Base-by-base conservation (phyloP, 2,888 invertebrate genomes). In the Tiphia femorata region DNA sequence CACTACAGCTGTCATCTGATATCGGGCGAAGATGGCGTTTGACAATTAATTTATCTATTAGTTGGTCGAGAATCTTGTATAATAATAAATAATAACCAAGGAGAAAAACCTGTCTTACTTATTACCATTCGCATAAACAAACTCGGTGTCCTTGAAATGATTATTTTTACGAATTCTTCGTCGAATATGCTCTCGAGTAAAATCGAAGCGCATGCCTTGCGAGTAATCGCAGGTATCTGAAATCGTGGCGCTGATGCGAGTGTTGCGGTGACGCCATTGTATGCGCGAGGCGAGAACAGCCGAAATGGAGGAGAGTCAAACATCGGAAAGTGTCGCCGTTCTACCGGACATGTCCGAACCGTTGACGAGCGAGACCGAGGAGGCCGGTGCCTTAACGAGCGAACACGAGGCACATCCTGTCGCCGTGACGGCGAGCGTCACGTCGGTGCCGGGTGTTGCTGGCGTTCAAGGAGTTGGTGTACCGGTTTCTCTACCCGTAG, bases 401-500 rank as follows among this genome's bases (percentile, higher is more conserved):
- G 81, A 77, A 41, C 79, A 79, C 76, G 77, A 77, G 75, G 79
- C 78, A 64, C 81, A 80, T 70, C 79, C 83, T 48, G 83, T 83
- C 44, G 75, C 82, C 61, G 78, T 78, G 42, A 70, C 74, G 53
- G 74, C 81, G 33, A 79, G 72, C 58, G 79, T 79, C 40, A 64
- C 80, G 35, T 60, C 78, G 37, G 67, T 85, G 84, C 51, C 86
- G 85, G 48, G 88, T 85, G 68, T 88, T 29, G 25, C 76, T 20
- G 56, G 86, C 86, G 67, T 86, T 86, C 63, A 86, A 85, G 47
- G 88, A 86, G 70, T 88, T 85, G 67, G 86, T 21, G 88, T 88
- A 25, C 88, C 88, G 37, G 91, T 91, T 50, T 89, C 90, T 20
- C 82, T 94, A 75, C 93, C 93, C 21, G 92, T 93, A 63, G 93